Evolutionary conservation across 2,888 invertebrate genomes (phyloP).

Genomic region (Synanthedon tipuliformis): DNA sequence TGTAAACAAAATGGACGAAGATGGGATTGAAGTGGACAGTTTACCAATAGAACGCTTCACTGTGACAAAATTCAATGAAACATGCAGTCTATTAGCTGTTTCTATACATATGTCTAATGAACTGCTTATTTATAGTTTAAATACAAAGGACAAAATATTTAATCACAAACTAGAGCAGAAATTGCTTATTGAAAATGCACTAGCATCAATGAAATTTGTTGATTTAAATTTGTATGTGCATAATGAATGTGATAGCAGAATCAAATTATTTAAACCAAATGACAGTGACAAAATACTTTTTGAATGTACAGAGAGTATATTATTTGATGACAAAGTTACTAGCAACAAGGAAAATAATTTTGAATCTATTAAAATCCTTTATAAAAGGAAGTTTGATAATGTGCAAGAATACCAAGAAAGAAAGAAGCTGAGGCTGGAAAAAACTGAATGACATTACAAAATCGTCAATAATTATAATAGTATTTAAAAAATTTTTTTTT

Average conservation of each 20-base stretch:
- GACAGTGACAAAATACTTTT: slow-evolving; percentile 24
- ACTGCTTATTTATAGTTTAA: slow-evolving; percentile 57
- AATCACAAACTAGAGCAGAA: slow-evolving; percentile 35
- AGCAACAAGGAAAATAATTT: slow-evolving; percentile 18
- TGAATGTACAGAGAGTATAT: slow-evolving; percentile 20
- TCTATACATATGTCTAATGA: slow-evolving; percentile 61
- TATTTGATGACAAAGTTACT: slow-evolving; percentile 25
- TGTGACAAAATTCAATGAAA: slow-evolving; percentile 28
- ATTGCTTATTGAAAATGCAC: slow-evolving; percentile 47
- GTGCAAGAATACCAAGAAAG: slow-evolving; percentile 82
- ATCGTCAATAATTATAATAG: not conserved
- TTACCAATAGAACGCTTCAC: slow-evolving; percentile 65
- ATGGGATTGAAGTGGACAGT: slow-evolving; percentile 66
- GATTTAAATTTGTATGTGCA: slow-evolving; percentile 46
- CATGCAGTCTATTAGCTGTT: slow-evolving; percentile 55
- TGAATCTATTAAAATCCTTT: slow-evolving; percentile 69
- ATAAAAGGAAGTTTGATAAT: slow-evolving; percentile 84
- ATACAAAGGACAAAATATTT: slow-evolving; percentile 24
- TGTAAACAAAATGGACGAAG: slow-evolving; percentile 60
- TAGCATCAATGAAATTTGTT: slow-evolving; percentile 42
- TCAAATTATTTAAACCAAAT: slow-evolving; percentile 37
- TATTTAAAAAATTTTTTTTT: not conserved
- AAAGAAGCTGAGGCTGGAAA: slow-evolving; percentile 77
- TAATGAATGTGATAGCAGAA: slow-evolving; percentile 27
- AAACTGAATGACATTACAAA: slow-evolving; percentile 21